Conservation (phyloP, 1,140 invertebrate species). For the Sarcophaga peregrina region DNA sequence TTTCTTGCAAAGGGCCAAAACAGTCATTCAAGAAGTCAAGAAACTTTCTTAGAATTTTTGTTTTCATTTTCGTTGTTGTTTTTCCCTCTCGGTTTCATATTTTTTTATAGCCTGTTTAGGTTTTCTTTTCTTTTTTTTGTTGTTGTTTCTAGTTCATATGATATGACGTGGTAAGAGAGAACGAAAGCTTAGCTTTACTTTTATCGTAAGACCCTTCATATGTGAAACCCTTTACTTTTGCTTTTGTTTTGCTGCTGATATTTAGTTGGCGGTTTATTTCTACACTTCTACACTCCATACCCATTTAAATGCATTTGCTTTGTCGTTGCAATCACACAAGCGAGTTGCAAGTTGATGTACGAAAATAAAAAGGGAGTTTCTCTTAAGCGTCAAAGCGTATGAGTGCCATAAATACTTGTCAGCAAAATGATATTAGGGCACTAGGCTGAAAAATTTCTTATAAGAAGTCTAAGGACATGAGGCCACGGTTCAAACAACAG, state of each 20-base stretch:
- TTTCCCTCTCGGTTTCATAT: background rate
- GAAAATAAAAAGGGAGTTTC: background rate
- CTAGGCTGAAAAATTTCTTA: background rate
- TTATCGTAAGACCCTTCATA: background rate
- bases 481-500: no score
- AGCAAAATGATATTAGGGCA: background rate
- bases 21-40: conserved; percentile 66
- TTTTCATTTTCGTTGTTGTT: background rate
- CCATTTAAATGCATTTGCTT: conserved; percentile 26
- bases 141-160: background rate
- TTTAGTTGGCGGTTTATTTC: background rate
- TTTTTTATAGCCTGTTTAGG: background rate
- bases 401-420: conserved; percentile 30
- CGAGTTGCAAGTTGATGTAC: background rate
- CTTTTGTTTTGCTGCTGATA: background rate
- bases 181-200: background rate
- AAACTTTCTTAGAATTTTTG: conserved; percentile 62
- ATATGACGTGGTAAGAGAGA: background rate
- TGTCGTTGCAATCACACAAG: conserved; percentile 22
- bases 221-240: background rate
- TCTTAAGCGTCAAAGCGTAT: conserved; percentile 26
- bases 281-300: no score
- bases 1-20: conserved; percentile 45
- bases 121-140: background rate
- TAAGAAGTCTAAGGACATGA: no score